Evolutionary conservation across 2,797 vertebrate genomes (phyloP), one percentile per base, ranked within the genome.

Genomic region (Onychomys torridus): DNA sequence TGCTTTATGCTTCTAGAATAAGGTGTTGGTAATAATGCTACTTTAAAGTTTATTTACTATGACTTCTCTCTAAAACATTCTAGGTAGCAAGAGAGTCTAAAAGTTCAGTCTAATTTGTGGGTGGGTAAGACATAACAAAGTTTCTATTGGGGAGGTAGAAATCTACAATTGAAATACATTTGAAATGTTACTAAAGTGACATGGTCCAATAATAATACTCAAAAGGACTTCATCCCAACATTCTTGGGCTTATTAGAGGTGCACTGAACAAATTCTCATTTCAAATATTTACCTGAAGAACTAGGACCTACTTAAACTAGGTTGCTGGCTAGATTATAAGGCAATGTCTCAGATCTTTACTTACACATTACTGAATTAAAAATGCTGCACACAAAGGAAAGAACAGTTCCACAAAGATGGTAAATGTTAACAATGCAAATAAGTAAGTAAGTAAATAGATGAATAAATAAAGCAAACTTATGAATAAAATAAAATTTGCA

Each of bases 111-210:
- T 25, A n/a, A 86, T 52, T 52, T 86, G 1, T 63, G 9, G 27
- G 1, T 63, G 9, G 27, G 9, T 63, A 40, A 83, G 59, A 43
- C 4, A 21, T 82, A 59, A 29, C 16, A 83, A 5, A 63, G 63
- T 52, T 87, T 87, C 7, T 71, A 2, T 29, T 71, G 23, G 8
- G 71, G 4, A 55, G 1, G 29, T 27, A 29, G 32, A 46, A 71
- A 37, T 29, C 34, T 23, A 29, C 17, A 16, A 37, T 65, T 83
- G 69, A 94, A 93, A 84, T 81, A 46, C 59, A 90, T 65, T 76
- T 93, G 52, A 88, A 90, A 96, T 75, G 11, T 92, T 61, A 57
- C 21, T 77, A 85, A 40, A 25, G 9, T 67, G 34, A 73, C 77
- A 27, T 69, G 46, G 6, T 69, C 59, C 6, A 90, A 43, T 65